These are phyloP conservation scores for Electrona antarctica DNA, from an alignment of 2,113 vertebrate genomes.

Conservation along the genomic window DNA sequence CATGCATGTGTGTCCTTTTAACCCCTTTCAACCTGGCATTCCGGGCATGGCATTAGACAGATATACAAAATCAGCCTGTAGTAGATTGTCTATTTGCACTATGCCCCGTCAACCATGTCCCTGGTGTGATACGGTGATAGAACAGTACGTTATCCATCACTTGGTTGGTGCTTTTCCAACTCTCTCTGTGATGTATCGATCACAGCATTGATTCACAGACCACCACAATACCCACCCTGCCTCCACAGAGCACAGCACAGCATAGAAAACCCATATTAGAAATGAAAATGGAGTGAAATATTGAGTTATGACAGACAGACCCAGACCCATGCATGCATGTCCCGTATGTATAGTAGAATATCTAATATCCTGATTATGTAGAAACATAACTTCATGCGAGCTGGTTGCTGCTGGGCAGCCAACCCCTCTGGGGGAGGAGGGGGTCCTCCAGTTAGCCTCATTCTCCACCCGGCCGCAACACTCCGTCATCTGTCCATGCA, in stretches of 20 bases:
- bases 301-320: slow-evolving; percentile 52
- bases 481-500: neutral
- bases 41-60: no score
- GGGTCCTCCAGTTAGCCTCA: slow-evolving; percentile 1
- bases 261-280: slow-evolving; percentile 38
- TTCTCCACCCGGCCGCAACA: neutral
- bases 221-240: slow-evolving; percentile 42
- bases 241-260: slow-evolving; percentile 18
- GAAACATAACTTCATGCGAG: slow-evolving; percentile 50
- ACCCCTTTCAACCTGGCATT: no score
- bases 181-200: slow-evolving; percentile 62
- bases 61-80: no score
- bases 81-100: no score
- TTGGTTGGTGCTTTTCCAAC: slow-evolving; percentile 49
- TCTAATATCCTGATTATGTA: slow-evolving; percentile 32
- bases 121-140: neutral
- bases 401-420: slow-evolving; percentile 19
- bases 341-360: slow-evolving; percentile 24
- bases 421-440: slow-evolving; percentile 23
- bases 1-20: no score
- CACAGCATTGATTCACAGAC: slow-evolving; percentile 57
- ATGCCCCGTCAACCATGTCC: neutral
- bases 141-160: slow-evolving; percentile 16
- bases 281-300: slow-evolving; percentile 59
- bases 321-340: slow-evolving; percentile 8